Evolutionary conservation across 2,888 invertebrate genomes (phyloP).

Genomic region (Ligdia adustata): DNA sequence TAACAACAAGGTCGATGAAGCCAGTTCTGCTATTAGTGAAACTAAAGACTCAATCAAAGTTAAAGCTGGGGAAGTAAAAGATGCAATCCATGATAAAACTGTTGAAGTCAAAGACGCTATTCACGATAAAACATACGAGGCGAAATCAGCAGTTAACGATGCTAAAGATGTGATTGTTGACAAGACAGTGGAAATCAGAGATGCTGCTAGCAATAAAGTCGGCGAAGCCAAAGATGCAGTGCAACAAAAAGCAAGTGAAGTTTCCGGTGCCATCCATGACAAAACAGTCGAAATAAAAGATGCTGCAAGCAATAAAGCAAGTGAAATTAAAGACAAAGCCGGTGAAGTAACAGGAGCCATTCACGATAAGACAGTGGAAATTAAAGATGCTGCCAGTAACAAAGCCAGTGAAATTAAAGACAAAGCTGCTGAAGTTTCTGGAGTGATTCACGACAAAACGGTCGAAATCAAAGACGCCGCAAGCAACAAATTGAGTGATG

Average conservation of each 20-base stretch:
- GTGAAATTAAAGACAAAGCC: conserved; percentile 39
- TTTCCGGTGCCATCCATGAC: conserved; percentile 44
- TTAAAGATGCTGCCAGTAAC: conserved; percentile 38
- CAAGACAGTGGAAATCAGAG: conserved; percentile 37
- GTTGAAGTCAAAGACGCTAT: conserved; percentile 38
- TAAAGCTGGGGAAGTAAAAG: conserved; percentile 34
- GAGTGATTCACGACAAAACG: conserved; percentile 45
- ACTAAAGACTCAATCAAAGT: conserved; percentile 43
- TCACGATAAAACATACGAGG: conserved; percentile 41
- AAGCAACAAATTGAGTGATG: conserved; percentile 33
- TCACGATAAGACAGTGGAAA: conserved; percentile 42
- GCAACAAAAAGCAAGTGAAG: conserved; percentile 46
- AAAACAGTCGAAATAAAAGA: conserved; percentile 46
- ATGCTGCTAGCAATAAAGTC: conserved; percentile 36
- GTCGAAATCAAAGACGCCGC: conserved; percentile 40
- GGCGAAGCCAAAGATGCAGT: conserved; percentile 35
- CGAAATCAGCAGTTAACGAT: conserved; percentile 30
- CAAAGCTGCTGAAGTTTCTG: conserved; percentile 45
- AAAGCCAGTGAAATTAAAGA: conserved; percentile 37
- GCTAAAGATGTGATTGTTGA: conserved; percentile 43
- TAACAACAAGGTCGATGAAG: conserved; percentile 38
- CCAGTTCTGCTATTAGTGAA: conserved; percentile 45
- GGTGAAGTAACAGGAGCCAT: conserved; percentile 43
- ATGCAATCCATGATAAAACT: conserved; percentile 37
- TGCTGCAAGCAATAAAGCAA: conserved; percentile 33